A percentile compares a stretch with the other conserved stretches of the same genome.
These are phyloP conservation scores for Phoenicopterus ruber DNA, from an alignment of 2,113 vertebrate genomes.

Conservation along the genomic window DNA sequence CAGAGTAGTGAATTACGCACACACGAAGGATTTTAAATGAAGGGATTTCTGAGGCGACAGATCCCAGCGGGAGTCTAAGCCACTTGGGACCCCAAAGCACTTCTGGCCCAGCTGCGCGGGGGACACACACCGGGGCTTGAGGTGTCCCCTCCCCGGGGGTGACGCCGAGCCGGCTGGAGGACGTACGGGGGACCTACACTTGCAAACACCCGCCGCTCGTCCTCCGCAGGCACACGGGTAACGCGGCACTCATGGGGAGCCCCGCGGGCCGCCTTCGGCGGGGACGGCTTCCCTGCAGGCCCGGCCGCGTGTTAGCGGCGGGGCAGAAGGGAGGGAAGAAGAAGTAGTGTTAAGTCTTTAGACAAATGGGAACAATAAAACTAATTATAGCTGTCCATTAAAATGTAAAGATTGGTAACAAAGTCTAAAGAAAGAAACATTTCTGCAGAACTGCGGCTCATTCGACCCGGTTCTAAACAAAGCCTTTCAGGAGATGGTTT, in stretches of 20 bases:
- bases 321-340: background rate
- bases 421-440: background rate
- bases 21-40: accelerated
- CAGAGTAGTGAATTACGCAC: accelerated
- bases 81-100: accelerated
- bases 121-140: accelerated
- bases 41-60: background rate
- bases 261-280: background rate
- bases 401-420: background rate
- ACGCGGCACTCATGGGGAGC: background rate
- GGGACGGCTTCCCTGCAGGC: background rate
- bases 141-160: background rate
- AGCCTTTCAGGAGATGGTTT: background rate
- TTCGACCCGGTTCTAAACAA: background rate
- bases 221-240: background rate
- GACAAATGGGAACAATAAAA: background rate
- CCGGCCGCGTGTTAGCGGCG: no score
- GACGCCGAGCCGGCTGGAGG: background rate
- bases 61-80: background rate
- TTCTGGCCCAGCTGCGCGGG: accelerated
- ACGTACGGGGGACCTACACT: accelerated
- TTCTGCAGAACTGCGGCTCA: background rate
- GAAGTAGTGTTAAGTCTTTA: background rate
- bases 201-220: background rate
- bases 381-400: background rate